A percentile compares a stretch with the other conserved stretches of the same genome.
These are phyloP conservation scores for Mus minutoides DNA, from an alignment of 2,797 vertebrate species.

Conservation along the genomic window DNA sequence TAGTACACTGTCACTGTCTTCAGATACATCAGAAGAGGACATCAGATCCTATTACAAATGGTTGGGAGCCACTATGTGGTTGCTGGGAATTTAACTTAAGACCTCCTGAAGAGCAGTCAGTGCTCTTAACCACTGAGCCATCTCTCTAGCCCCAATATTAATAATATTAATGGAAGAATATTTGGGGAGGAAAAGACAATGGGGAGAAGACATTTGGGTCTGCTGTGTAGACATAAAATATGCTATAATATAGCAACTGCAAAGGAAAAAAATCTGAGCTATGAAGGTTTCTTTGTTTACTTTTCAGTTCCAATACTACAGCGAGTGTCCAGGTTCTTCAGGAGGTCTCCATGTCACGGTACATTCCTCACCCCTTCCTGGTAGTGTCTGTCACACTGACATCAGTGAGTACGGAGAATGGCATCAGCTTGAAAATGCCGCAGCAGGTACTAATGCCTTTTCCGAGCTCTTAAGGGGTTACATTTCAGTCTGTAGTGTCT, in stretches of 20 bases:
- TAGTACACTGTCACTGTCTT: neutral
- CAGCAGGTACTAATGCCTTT: conserved; percentile 92
- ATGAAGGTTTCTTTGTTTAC: conserved; percentile 33
- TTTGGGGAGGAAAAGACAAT: neutral
- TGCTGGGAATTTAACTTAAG: too few relatives aligned
- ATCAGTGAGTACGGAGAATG: conserved; percentile 98
- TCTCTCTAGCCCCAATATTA: neutral
- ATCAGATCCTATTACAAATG: neutral
- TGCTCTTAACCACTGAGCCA: neutral
- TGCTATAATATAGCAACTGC: neutral
- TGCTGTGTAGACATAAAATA: neutral
- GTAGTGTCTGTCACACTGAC: conserved; percentile 98
- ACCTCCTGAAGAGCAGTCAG: neutral
- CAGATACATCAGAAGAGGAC: neutral
- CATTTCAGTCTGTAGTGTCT: conserved; percentile 1
- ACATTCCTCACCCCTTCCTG: conserved; percentile 98
- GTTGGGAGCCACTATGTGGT: neutral
- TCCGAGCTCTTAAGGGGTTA: conserved; percentile 16
- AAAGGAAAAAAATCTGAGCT: neutral
- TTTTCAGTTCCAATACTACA: conserved; percentile 91
- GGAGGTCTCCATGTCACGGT: conserved; percentile 99
- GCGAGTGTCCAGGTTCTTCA: conserved; percentile 95
- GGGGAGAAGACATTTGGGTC: neutral
- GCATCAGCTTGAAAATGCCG: conserved; percentile 97
- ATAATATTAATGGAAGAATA: neutral